Conservation (phyloP, 37 sponge, comb jelly and placozoan genomes). For the Hexactinellida sp. region DNA sequence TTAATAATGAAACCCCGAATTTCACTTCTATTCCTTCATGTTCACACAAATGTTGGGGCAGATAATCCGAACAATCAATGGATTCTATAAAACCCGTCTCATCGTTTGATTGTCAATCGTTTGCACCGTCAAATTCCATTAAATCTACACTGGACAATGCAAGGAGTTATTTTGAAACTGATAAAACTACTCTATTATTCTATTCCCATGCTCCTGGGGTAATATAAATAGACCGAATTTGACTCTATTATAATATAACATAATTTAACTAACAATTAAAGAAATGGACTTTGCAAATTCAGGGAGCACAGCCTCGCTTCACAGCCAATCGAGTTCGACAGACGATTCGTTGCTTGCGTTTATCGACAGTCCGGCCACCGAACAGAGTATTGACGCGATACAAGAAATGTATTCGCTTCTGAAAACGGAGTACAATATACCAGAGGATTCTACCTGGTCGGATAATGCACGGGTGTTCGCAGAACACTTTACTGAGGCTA, state of each 20-base stretch:
- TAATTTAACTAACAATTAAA: too few species aligned
- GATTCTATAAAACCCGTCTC: too few species aligned
- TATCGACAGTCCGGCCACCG: neutral
- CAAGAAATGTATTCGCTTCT: neutral
- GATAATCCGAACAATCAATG: too few species aligned
- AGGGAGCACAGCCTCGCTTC: neutral
- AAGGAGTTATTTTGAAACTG: too few species aligned
- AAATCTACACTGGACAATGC: too few species aligned
- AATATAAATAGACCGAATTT: too few species aligned
- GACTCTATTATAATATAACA: too few species aligned
- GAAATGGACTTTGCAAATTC: neutral
- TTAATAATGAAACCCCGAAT: neutral
- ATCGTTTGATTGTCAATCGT: too few species aligned
- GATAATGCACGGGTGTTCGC: neutral
- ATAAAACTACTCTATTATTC: neutral
- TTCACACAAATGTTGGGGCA: too few species aligned
- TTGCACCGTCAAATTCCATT: too few species aligned
- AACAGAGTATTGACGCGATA: constrained; percentile 2
- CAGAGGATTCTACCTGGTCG: neutral
- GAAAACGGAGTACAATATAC: neutral
- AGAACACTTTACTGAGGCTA: neutral
- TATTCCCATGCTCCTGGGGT: too few species aligned
- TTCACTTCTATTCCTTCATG: too few species aligned
- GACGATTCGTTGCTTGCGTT: neutral
- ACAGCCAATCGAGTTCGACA: neutral